phyloP scores from a whole-genome alignment of 2,888 invertebrate species.

The Phorcus lineatus region DNA sequence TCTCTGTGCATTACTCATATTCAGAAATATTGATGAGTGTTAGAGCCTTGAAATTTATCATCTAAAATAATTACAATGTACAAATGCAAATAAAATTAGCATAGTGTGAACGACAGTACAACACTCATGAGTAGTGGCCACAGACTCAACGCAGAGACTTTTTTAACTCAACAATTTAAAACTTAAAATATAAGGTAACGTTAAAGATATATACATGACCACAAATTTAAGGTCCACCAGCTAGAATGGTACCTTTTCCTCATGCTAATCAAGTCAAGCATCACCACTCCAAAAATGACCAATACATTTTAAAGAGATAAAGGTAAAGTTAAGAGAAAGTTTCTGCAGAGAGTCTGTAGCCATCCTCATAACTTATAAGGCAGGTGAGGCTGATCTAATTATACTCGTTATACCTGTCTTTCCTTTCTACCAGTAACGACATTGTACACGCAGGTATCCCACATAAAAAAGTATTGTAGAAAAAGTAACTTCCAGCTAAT shows the following conservation, averaged over 20 bases:
- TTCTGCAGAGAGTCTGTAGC: background rate
- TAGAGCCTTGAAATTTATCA: no score
- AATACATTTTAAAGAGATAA: no score
- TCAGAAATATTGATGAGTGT: no score
- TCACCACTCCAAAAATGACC: no score
- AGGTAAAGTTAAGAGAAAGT: no score
- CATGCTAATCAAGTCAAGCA: no score
- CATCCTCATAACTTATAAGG: background rate
- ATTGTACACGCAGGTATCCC: constrained; percentile 62
- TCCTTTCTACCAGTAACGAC: constrained; percentile 61
- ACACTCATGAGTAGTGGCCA: background rate
- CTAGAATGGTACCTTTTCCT: no score
- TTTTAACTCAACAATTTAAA: background rate
- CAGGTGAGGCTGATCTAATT: background rate
- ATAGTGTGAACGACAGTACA: no score
- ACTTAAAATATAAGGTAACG: background rate
- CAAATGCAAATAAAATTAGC: no score
- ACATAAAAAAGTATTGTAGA: constrained; percentile 60
- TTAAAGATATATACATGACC: background rate
- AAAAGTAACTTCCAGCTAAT: constrained; percentile 64
- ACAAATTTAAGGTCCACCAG: no score
- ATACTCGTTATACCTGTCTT: constrained; percentile 59
- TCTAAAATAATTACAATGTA: no score
- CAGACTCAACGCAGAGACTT: background rate
- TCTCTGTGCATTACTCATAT: no score